Percentiles rank a stretch among this genome's conserved stretches.
These are phyloP conservation scores for Bombus sibiricus DNA, from an alignment of 1,140 invertebrate species.

Conservation along the genomic window DNA sequence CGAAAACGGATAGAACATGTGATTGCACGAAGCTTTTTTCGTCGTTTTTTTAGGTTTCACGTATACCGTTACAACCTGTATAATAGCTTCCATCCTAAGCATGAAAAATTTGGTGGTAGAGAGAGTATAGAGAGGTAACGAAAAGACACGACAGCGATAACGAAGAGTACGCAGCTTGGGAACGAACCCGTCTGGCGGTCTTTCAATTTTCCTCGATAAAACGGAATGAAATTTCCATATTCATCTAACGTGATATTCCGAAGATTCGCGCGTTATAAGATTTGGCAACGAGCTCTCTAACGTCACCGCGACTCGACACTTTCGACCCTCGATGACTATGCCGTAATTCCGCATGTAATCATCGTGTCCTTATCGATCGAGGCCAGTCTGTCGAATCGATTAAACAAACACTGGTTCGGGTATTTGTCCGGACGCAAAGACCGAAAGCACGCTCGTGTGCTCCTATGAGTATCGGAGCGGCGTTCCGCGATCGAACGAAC, in stretches of 20 bases:
- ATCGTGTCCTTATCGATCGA: not conserved
- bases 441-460: not conserved
- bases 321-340: not conserved
- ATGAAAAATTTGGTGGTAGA: not conserved
- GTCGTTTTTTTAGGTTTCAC: too few species aligned
- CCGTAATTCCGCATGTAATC: not conserved
- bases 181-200: not conserved
- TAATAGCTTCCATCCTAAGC: too few species aligned
- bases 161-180: not conserved
- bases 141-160: not conserved
- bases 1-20: too few species aligned
- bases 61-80: too few species aligned
- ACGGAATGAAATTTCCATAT: constrained; percentile 1
- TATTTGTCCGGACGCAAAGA: constrained; percentile 11
- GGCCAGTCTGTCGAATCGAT: constrained; percentile 8
- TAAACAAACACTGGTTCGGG: constrained; percentile 27
- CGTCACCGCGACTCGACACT: not conserved
- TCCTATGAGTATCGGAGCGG: not conserved
- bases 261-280: not conserved
- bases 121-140: not conserved
- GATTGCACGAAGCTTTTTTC: too few species aligned
- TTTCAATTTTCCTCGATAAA: not conserved
- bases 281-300: not conserved
- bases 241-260: not conserved
- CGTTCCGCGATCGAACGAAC: constrained; percentile 23